Base-by-base conservation (phyloP, 2,888 invertebrate genomes). In the Arrhopalites spinosus region DNA sequence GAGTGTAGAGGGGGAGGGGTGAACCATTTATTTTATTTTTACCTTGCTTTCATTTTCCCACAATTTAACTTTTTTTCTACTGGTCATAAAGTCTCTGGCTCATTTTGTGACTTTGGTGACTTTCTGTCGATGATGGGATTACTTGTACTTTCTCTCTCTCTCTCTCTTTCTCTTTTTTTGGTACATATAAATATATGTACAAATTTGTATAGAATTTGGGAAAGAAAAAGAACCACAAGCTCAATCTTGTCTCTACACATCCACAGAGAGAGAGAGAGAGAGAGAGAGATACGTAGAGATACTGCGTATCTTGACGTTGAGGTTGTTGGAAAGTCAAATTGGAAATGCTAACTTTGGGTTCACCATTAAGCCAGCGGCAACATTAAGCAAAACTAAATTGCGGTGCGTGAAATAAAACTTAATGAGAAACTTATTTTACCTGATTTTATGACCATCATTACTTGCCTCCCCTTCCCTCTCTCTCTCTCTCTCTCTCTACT, bases 361-460 rank as follows among this genome's bases (percentile, higher is more conserved):
- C 45, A 36, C 67, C 67, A 67, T 67, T 67, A 45, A 45, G 64
- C 50, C 50, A 50, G 17, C 3, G n/a, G 50, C 13, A 20, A 59
- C 27, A 59, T 59, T 59, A 7, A 53, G 43, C 59, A 36, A 64
- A 64, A 71, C 36, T 71, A 36, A 43, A 59, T 27, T 30, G 25
- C 59, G 71, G 50, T 27, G 20, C 53, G 45, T 71, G 59, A 71
- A 70, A 71, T 71, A 71, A 71, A 71, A 71, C 36, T 71, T 71
- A 71, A 71, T 71, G 71, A 71, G 71, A 71, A n/a, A 71, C 59
- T 71, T 29, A 71, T 59, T 59, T 71, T 59, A 71, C 71, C 71
- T 71, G 71, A 71, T 71, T 71, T 71, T 71, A 71, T 53, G 71
- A 53, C 25, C n/a, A 53, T 25, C 71, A 71, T 71, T 71, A 71